Conservation (phyloP, 1,140 invertebrate species). For the Macrobrachium rosenbergii region DNA sequence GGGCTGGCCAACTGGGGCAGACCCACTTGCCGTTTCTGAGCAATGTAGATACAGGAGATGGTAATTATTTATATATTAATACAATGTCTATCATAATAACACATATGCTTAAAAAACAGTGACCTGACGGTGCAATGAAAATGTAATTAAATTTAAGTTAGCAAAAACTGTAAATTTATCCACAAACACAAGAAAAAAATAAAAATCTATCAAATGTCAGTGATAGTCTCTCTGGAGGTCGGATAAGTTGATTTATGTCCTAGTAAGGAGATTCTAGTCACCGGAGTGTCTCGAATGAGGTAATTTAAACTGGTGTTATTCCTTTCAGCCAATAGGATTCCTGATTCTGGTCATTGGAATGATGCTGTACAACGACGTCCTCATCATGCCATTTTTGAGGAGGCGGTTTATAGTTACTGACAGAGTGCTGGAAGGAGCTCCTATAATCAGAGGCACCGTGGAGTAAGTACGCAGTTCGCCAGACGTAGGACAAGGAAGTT, state of each 20-base stretch:
- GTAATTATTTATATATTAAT: too few species aligned
- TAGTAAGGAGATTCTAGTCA: too few species aligned
- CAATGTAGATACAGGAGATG: too few species aligned
- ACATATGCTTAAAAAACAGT: too few species aligned
- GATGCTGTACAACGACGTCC: slow-evolving; percentile 82
- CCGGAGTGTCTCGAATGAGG: neutral
- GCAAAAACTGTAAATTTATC: too few species aligned
- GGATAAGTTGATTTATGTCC: too few species aligned
- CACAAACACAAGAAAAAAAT: neutral
- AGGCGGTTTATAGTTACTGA: slow-evolving; percentile 33
- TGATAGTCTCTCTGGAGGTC: too few species aligned
- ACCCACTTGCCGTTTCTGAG: too few species aligned
- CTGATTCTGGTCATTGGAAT: slow-evolving; percentile 81
- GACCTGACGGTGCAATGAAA: too few species aligned
- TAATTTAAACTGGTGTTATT: neutral
- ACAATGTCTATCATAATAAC: too few species aligned
- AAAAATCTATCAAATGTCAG: neutral
- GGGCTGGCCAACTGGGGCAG: too few species aligned
- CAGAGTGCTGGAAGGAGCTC: neutral
- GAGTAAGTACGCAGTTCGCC: neutral
- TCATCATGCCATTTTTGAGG: slow-evolving; percentile 70
- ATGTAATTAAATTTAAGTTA: too few species aligned
- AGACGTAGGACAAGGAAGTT: neutral
- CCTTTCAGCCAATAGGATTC: slow-evolving; percentile 80
- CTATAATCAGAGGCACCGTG: neutral